Evolutionary conservation across 2,888 invertebrate genomes (phyloP).

Genomic region (Hedychridium roseum): DNA sequence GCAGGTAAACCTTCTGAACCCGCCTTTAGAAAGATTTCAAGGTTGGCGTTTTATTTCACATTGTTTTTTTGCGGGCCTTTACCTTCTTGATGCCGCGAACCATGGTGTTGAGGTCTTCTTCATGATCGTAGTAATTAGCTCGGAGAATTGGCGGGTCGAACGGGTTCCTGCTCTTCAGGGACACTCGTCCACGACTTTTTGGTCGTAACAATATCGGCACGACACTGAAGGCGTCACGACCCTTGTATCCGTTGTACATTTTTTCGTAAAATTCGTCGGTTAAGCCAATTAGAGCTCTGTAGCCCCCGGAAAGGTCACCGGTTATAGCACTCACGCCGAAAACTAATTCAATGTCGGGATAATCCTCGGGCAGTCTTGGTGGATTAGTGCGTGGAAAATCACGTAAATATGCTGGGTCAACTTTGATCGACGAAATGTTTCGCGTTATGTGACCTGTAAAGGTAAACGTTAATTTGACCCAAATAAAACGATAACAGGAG

Average conservation of each 20-base stretch:
- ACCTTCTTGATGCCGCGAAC: slow-evolving; percentile 80
- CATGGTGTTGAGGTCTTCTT: slow-evolving; percentile 76
- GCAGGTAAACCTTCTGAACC: no score
- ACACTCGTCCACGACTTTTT: slow-evolving; percentile 76
- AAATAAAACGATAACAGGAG: no score
- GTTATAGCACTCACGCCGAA: slow-evolving; percentile 80
- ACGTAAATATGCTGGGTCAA: slow-evolving; percentile 3
- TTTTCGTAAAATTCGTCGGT: slow-evolving; percentile 69
- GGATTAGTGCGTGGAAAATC: neutral
- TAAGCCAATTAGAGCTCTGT: slow-evolving; percentile 72
- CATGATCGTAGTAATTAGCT: slow-evolving; percentile 81
- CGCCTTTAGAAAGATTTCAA: no score
- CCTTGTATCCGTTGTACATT: slow-evolving; percentile 67
- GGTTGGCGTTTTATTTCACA: no score
- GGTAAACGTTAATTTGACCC: no score
- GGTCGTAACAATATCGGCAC: slow-evolving; percentile 80
- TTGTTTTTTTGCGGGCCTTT: no score
- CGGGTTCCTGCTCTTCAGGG: slow-evolving; percentile 76
- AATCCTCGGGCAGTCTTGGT: slow-evolving; percentile 53
- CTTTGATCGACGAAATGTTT: slow-evolving; percentile 21
- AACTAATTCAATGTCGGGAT: slow-evolving; percentile 83
- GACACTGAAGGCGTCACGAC: slow-evolving; percentile 72
- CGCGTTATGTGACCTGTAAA: no score
- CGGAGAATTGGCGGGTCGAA: slow-evolving; percentile 79
- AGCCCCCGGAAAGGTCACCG: slow-evolving; percentile 75